These are phyloP conservation scores for Drosophila fungiperda DNA, from an alignment of 2,888 invertebrate genomes.

Conservation along the genomic window DNA sequence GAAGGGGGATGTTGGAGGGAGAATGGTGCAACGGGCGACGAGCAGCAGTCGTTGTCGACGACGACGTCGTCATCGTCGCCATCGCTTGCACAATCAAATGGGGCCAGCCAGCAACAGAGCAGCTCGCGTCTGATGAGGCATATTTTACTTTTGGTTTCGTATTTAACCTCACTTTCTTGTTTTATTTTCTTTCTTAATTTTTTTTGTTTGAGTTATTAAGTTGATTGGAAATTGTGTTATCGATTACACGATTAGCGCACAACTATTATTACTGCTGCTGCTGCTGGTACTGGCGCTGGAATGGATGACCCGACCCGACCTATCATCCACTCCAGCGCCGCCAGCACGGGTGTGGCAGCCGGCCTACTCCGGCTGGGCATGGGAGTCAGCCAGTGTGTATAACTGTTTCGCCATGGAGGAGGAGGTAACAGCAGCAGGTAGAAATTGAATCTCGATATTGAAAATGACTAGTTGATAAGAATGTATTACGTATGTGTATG, in stretches of 20 bases:
- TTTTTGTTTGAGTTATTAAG: conserved; percentile 17
- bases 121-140: conserved; percentile 59
- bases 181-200: conserved; percentile 7
- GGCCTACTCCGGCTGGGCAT: conserved; percentile 39
- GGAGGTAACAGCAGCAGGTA: conserved; percentile 38
- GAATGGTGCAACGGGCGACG: conserved; percentile 55
- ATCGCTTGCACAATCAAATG: conserved; percentile 70
- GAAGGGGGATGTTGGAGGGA: conserved; percentile 13
- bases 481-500: conserved; percentile 41
- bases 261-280: conserved; percentile 3
- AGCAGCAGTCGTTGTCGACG: conserved; percentile 40
- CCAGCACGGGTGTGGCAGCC: conserved; percentile 52
- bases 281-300: conserved; percentile 16
- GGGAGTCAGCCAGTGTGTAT: conserved; percentile 49
- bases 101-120: conserved; percentile 42
- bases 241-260: conserved; percentile 39
- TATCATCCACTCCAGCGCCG: conserved; percentile 19
- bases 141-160: conserved; percentile 66
- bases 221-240: conserved; percentile 43
- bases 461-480: conserved; percentile 15
- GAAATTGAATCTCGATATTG: conserved; percentile 31
- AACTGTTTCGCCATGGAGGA: conserved; percentile 43
- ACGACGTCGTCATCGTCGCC: conserved; percentile 29
- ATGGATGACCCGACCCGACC: conserved; percentile 39
- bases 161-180: conserved; percentile 67